Base-by-base conservation (phyloP, 2,113 vertebrate species). In the Chlorodrepanis virens region DNA sequence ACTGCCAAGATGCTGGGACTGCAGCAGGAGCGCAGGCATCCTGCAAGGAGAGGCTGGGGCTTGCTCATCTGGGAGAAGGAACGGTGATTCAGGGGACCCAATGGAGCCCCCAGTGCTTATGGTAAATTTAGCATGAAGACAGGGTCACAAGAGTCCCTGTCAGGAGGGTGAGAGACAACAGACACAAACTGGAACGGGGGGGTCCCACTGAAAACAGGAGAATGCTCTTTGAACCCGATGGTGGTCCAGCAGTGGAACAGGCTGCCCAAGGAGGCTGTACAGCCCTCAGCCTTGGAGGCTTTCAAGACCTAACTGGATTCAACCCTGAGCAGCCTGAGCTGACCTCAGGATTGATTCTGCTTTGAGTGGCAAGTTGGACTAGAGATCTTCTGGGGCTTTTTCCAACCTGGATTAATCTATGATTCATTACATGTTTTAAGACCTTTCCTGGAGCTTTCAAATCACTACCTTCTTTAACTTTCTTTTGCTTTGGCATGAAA, bases 91-190 rank as follows among this genome's bases (percentile, higher is more conserved):
- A 45, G 44, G 10, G 24, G 12, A 77, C 33, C 8, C 14, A 67
- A 5, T 0, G 3, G 64, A 88, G 15, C 9, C 25, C 8, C 4
- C 39, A 57, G 23, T 10, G 49, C 5, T 40, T 33, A 4, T 4
- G 39, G 40, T 17, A 56, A 79, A 18, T 53, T 81, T 33, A 61
- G 25, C 12, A 54, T 29, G n/a, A 83, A 60, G 59, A 80, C 20
- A 71, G 0, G 4, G 22, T 23, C 24, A 39, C 45, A 61, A 14
- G 9, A 45, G 42, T 28, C 59, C 8, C 1, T 19, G 28, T 25
- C 29, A 94, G 42, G 7, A 93, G 28, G 3, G 4, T 13, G 31
- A 56, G 17, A 70, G 22, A 40, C 13, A 64, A 17, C 42, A 87
- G 22, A 47, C 8, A 35, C 3, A 47, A 57, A 80, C 11, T 40